A percentile compares a stretch with the other conserved stretches of the same genome.
phyloP scores from a whole-genome alignment of 2,113 vertebrate species.

The Limnothrissa miodon region DNA sequence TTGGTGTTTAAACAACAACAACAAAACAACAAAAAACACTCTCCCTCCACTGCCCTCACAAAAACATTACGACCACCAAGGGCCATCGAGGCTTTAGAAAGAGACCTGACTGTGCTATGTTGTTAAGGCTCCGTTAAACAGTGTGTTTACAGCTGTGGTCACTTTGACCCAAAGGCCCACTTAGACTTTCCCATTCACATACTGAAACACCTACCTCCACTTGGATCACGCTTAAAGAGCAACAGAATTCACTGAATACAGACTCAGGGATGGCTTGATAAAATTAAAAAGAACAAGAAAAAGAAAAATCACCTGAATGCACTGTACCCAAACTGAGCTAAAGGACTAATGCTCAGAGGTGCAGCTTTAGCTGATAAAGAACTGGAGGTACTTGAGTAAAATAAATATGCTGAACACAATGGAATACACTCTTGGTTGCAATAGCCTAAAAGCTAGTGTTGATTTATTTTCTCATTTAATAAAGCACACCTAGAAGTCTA shows the following conservation, averaged over 20 bases:
- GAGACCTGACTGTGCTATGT: not conserved
- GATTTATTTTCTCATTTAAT: not conserved
- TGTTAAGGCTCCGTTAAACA: not conserved
- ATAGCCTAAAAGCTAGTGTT: not conserved
- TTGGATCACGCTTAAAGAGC: not conserved
- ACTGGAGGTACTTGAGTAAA: not conserved
- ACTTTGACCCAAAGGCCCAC: not conserved
- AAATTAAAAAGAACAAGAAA: not conserved
- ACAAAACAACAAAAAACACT: conserved; percentile 11
- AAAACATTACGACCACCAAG: not conserved
- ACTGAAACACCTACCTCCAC: not conserved
- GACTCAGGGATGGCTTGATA: not conserved
- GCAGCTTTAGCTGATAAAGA: not conserved
- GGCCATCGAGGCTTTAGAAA: not conserved
- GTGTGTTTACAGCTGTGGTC: conserved; percentile 11
- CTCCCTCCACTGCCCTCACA: not conserved
- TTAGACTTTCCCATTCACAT: conserved; percentile 10
- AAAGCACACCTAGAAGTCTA: not conserved
- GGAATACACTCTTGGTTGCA: not conserved
- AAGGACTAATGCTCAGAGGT: not conserved
- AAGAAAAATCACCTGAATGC: not conserved
- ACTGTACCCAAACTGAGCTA: not conserved
- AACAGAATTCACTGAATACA: not conserved
- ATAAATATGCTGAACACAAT: not conserved
- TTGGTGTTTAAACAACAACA: conserved; percentile 20